These are phyloP conservation scores for Geodia barretti DNA, from an alignment of 37 sponge, comb jelly and placozoan genomes.

Conservation along the genomic window DNA sequence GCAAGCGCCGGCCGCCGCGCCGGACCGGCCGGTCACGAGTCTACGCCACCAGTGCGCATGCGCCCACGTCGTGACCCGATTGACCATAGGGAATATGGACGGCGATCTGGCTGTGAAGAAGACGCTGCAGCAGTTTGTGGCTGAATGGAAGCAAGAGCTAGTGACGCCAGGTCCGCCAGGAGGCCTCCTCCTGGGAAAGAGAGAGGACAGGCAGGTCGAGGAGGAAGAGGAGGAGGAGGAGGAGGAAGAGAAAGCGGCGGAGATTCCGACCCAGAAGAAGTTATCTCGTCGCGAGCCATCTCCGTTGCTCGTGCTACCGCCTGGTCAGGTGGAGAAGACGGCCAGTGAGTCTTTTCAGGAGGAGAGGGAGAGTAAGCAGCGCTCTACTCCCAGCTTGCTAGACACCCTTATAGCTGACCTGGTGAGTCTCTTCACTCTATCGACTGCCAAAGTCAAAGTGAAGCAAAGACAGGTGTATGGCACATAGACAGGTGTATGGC, in stretches of 20 bases:
- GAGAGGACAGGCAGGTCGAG: not conserved
- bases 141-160: constrained; percentile 42
- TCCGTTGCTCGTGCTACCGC: constrained; percentile 26
- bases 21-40: no score
- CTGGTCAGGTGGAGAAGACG: constrained; percentile 2
- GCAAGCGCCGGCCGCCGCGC: no score
- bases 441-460: not conserved
- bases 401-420: constrained; percentile 65
- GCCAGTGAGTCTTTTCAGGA: not conserved
- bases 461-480: not conserved
- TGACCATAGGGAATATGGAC: not conserved
- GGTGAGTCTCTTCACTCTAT: constrained; percentile 56
- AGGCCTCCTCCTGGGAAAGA: not conserved
- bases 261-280: not conserved
- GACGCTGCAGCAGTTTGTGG: constrained; percentile 33
- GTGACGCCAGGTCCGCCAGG: not conserved
- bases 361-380: not conserved
- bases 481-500: not conserved
- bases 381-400: constrained; percentile 27
- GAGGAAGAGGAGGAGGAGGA: not conserved
- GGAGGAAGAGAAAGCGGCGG: not conserved
- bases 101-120: not conserved
- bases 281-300: constrained; percentile 6
- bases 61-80: no score
- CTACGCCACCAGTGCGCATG: no score